Evolutionary conservation across 2,888 invertebrate species (phyloP).

Genomic region (Ennomos quercinarius): DNA sequence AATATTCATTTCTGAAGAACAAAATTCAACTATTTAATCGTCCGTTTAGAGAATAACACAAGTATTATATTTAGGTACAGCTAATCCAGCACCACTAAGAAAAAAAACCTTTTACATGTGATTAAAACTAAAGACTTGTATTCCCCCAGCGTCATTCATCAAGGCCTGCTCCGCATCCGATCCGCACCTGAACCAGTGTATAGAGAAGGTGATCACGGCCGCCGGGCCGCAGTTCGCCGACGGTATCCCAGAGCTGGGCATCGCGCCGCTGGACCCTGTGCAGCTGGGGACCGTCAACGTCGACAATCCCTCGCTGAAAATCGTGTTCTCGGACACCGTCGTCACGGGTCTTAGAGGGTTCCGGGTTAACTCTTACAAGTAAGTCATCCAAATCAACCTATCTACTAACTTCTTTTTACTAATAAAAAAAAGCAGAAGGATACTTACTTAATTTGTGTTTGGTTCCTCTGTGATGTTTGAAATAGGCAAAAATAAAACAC

Average conservation of each 20-base stretch:
- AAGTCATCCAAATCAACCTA: conserved; percentile 42
- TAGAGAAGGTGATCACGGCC: conserved; percentile 60
- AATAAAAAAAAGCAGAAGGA: too few species aligned
- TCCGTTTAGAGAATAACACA: too few species aligned
- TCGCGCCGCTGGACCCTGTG: conserved; percentile 79
- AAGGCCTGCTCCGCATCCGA: conserved; percentile 75
- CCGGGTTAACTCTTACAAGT: conserved; percentile 73
- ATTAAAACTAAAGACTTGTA: background rate
- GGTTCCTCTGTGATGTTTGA: too few species aligned
- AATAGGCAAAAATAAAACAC: too few species aligned
- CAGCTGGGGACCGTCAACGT: conserved; percentile 74
- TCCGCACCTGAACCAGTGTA: conserved; percentile 69
- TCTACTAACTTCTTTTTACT: too few species aligned
- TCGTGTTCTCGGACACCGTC: conserved; percentile 75
- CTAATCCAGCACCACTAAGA: too few species aligned
- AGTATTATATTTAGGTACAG: too few species aligned
- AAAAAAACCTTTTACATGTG: too few species aligned
- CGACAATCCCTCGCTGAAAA: conserved; percentile 72
- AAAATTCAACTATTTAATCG: too few species aligned
- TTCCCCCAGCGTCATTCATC: conserved; percentile 76
- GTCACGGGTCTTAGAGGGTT: conserved; percentile 74
- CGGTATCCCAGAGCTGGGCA: conserved; percentile 77
- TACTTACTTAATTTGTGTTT: too few species aligned
- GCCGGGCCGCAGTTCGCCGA: conserved; percentile 69
- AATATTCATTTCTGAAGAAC: too few species aligned